phyloP scores from a whole-genome alignment of 1,140 invertebrate genomes.

The Temnothorax curvispinosus region DNA sequence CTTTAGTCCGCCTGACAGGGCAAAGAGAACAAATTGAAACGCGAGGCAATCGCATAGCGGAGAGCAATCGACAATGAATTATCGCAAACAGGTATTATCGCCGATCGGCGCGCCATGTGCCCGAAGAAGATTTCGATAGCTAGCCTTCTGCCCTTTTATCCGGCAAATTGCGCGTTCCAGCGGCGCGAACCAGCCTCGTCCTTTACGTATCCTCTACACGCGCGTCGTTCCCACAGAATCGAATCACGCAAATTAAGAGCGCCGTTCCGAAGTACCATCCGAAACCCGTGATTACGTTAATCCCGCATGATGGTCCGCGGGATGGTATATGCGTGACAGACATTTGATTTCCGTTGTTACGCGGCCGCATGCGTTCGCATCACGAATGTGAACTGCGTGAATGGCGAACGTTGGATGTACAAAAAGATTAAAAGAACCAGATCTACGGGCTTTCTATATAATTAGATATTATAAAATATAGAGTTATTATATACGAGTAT shows the following conservation, averaged over 20 bases:
- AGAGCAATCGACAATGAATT: conserved; percentile 38
- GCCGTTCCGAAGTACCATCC: background rate
- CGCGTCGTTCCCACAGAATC: conserved; percentile 45
- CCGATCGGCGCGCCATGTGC: conserved; percentile 17
- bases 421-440: background rate
- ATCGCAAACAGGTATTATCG: conserved; percentile 48
- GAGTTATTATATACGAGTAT: background rate
- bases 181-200: conserved; percentile 4
- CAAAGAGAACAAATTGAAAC: conserved; percentile 25
- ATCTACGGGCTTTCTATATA: background rate
- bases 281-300: conserved; percentile 37
- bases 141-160: conserved; percentile 47
- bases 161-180: conserved; percentile 29
- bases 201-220: conserved; percentile 12
- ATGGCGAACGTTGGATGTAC: too few relatives aligned
- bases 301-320: background rate
- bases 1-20: background rate
- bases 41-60: conserved; percentile 11
- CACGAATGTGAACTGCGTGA: background rate
- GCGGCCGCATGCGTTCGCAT: background rate
- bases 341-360: conserved; percentile 10
- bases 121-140: conserved; percentile 42
- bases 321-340: background rate
- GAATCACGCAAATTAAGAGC: conserved; percentile 37
- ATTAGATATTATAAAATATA: conserved; percentile 41